phyloP scores from a whole-genome alignment of 2,113 vertebrate genomes.

The Anser cygnoides region DNA sequence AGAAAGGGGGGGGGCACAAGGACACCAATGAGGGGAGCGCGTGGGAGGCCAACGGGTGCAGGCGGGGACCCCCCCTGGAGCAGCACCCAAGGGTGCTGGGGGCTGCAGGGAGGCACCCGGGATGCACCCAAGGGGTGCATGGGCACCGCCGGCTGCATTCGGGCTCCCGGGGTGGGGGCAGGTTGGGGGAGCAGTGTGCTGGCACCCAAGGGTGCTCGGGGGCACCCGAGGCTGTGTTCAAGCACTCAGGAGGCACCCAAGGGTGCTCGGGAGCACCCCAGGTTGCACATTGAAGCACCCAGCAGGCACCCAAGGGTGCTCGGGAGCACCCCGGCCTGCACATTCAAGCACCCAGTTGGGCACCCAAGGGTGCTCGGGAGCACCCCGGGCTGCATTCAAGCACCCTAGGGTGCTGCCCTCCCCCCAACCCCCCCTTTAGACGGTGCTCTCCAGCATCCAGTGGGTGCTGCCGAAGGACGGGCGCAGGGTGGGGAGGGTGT shows the following conservation, averaged over 20 bases:
- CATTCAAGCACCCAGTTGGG: not conserved
- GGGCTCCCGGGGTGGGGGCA: not conserved
- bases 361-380: not conserved
- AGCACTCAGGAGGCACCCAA: not conserved
- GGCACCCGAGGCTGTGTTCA: not conserved
- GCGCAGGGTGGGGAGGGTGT: conserved; percentile 79
- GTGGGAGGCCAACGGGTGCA: not conserved
- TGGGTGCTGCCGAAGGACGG: conserved; percentile 94
- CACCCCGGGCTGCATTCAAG: not conserved
- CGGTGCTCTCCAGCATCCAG: conserved; percentile 97
- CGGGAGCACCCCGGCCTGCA: not conserved
- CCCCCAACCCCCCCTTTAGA: not conserved
- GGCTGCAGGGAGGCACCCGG: not conserved
- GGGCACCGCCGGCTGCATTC: too few relatives aligned
- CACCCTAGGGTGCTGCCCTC: not conserved
- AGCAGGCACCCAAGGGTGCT: not conserved
- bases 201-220: not conserved
- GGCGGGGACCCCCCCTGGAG: too few relatives aligned
- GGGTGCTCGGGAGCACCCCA: not conserved
- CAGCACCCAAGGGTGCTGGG: not conserved
- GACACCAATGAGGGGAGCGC: too few relatives aligned
- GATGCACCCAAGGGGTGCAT: too few relatives aligned
- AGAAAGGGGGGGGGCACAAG: too few relatives aligned
- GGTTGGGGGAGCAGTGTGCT: too few relatives aligned
- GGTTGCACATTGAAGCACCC: fast-evolving